Evolutionary conservation across 2,888 invertebrate genomes (phyloP), one percentile per base, ranked within the genome.

Genomic region (Ecliptopera silaceata): DNA sequence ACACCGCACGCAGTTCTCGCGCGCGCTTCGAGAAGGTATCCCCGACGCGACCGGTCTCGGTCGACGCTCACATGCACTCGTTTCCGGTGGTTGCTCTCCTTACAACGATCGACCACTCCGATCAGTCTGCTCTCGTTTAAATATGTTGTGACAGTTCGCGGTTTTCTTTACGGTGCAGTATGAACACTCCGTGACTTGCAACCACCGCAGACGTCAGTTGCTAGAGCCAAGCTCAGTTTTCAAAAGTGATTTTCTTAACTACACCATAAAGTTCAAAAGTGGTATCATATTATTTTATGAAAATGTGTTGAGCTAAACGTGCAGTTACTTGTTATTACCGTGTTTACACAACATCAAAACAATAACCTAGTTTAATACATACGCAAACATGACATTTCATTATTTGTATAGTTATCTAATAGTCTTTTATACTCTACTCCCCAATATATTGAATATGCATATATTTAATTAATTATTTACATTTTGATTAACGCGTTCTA

Each of bases 1-100:
- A 88, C 91, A 78, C 91, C 90, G 90, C 87, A 90, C 91, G 91
- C 91, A 91, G 90, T 88, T 89, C 90, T 89, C 90, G 90, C 88
- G 88, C 88, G 88, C 88, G 84, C 79, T 74, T 82, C 87, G 86
- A 88, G 87, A 89, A 90, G 91, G 90, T 90, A 88, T 79, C 79
- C 86, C 74, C 79, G 75, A 63, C 71, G 65, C 69, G 71, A 72
- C 70, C 69, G 72, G 66, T 66, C 64, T 52, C 63, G 65, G 39
- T 32, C 59, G 70, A 69, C 70, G 69, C 53, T 66, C 68, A 68
- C 79, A 75, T 82, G 82, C 82, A 83, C 74, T 77, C 80, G 84
- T 82, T 87, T 86, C 88, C 89, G 88, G 87, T 85, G 82, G 77
- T 82, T 84, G 83, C 80, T 83, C 84, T 82, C 82, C 74, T 75